phyloP scores from a whole-genome alignment of 2,888 invertebrate genomes.

The Tetragonisca angustula region DNA sequence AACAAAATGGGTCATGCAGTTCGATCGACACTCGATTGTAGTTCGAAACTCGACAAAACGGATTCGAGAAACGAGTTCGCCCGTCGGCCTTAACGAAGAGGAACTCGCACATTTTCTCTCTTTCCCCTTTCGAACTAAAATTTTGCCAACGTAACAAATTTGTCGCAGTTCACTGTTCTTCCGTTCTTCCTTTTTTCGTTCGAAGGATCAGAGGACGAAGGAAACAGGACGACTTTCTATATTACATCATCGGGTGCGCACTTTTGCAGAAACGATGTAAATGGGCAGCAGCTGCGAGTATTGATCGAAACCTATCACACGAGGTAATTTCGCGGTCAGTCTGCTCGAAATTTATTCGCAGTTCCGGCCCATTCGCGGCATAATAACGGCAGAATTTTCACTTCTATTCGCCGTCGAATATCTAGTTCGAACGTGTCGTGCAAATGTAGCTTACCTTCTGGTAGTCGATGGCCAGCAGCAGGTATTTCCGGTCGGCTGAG shows the following conservation, averaged over 20 bases:
- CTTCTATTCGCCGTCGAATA: background rate
- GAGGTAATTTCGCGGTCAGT: constrained; percentile 41
- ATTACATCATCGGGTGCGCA: background rate
- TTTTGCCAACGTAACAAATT: background rate
- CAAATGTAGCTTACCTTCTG: constrained; percentile 85
- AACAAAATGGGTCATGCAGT: background rate
- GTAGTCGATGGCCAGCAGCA: constrained; percentile 87
- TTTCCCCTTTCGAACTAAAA: too few relatives aligned
- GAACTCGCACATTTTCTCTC: background rate
- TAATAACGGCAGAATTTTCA: constrained; percentile 17
- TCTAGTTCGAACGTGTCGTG: background rate
- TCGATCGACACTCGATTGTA: background rate
- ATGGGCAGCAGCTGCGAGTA: constrained; percentile 35
- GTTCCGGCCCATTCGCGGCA: background rate
- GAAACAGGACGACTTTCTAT: background rate
- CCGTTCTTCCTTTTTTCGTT: background rate
- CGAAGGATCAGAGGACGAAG: too few relatives aligned
- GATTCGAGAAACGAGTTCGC: background rate
- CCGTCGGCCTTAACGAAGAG: constrained; percentile 10
- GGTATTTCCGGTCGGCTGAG: constrained; percentile 88
- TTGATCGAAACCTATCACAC: constrained; percentile 50
- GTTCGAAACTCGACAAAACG: background rate
- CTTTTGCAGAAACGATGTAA: constrained; percentile 13
- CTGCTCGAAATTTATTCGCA: constrained; percentile 30
- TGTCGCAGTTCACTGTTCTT: too few relatives aligned